Evolutionary conservation across 2,888 invertebrate genomes (phyloP), one percentile per base, ranked within the genome.

Genomic region (Xestobium rufovillosum): DNA sequence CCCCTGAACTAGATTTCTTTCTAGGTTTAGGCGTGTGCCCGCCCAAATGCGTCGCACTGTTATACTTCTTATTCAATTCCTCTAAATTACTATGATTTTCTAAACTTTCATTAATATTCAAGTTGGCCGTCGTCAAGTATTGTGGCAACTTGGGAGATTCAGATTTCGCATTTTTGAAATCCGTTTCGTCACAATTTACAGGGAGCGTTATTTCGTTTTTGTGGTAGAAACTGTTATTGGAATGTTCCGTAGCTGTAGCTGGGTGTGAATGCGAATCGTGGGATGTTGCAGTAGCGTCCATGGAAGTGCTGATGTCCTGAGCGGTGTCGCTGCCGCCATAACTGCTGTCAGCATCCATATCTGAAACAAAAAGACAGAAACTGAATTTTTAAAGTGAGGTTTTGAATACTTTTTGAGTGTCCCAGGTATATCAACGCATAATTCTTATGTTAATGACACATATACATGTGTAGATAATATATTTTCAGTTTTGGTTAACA

Each of bases 281-380:
- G 13, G 49, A 52, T n/a, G n/a, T n/a, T 8, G 11, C 17, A 17
- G n/a, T 16, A 8, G n/a, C 12, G 17, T 26, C 8, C 26, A 28
- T 4, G n/a, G n/a, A n/a, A n/a, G n/a, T n/a, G n/a, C n/a, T n/a
- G n/a, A n/a, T n/a, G 45, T 66, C 65, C 48, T 64, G 65, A 39
- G 65, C 63, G 26, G 65, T 65, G 49, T 65, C 65, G 52, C 64
- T 65, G 44, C 65, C 65, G 23, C 64, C 65, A 46, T 65, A 65
- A 49, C 65, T 65, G 48, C 65, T 66, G 47, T 66, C 65, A 23
- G 65, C 64, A 47, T 66, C 65, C 65, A 66, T 66, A 38, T 40
- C 49, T 49, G 42, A 16, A 44, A 41, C 23, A 38, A 14, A 40
- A 41, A 34, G 23, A 19, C 23, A 6, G n/a, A 6, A 19, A n/a